Conservation (phyloP, 2,888 invertebrate species). For the Ochlodes sylvanus region DNA sequence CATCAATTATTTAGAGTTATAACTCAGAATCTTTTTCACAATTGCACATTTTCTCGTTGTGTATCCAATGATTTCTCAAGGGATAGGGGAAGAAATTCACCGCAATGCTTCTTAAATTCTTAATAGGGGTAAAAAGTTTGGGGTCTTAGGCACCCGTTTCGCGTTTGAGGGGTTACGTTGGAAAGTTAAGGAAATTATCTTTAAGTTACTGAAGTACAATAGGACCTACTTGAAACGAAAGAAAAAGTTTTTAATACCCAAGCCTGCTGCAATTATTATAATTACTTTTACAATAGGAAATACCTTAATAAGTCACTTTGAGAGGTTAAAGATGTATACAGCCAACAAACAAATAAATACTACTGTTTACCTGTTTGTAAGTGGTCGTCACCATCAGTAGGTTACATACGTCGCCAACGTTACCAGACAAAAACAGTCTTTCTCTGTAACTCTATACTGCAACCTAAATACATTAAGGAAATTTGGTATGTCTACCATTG, state of each 20-base stretch:
- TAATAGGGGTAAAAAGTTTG: conserved; percentile 57
- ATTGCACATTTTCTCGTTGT: conserved; percentile 47
- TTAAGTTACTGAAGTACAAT: conserved; percentile 35
- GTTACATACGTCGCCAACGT: too few species aligned
- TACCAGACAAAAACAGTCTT: too few species aligned
- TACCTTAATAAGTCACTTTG: too few species aligned
- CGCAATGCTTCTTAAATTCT: conserved; percentile 58
- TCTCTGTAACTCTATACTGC: too few species aligned
- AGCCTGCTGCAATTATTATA: background rate
- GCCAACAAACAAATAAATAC: too few species aligned
- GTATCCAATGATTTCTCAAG: conserved; percentile 54
- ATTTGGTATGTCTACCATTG: too few species aligned
- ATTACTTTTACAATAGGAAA: background rate
- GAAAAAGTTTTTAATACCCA: conserved; percentile 1
- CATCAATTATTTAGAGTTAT: conserved; percentile 53
- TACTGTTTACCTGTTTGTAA: too few species aligned
- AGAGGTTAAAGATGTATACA: too few species aligned
- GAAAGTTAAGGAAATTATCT: conserved; percentile 29
- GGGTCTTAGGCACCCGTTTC: conserved; percentile 28
- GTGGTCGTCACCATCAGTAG: too few species aligned
- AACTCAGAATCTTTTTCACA: conserved; percentile 51
- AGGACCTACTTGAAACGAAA: conserved; percentile 3
- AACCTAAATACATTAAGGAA: too few species aligned
- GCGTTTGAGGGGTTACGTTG: conserved; percentile 29
- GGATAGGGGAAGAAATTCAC: conserved; percentile 50